Conservation (phyloP, 1,140 invertebrate species). For the Tetragnatha versicolor region DNA sequence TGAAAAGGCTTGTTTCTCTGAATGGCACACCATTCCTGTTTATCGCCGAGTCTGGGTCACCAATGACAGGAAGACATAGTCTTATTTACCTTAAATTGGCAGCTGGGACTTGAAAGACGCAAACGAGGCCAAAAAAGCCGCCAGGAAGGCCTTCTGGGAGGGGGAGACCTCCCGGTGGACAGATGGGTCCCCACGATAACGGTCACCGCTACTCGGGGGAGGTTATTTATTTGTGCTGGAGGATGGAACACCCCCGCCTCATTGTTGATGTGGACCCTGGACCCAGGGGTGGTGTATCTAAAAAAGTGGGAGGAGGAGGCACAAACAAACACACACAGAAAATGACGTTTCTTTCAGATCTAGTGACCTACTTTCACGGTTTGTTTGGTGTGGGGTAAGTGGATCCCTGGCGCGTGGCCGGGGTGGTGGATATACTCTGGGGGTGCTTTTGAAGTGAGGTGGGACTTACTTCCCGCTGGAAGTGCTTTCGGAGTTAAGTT, state of each 20-base stretch:
- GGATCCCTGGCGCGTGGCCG: slow-evolving; percentile 13
- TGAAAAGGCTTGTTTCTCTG: no score
- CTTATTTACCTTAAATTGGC: slow-evolving; percentile 41
- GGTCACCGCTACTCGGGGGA: slow-evolving; percentile 38
- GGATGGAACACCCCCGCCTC: slow-evolving; percentile 45
- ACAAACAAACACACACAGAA: slow-evolving; percentile 1
- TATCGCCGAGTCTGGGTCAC: slow-evolving; percentile 32
- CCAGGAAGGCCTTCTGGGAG: background rate
- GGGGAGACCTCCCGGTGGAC: background rate
- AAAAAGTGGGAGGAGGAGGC: background rate
- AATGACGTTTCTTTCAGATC: slow-evolving; percentile 23
- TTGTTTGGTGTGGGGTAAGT: slow-evolving; percentile 17
- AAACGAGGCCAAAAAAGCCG: background rate
- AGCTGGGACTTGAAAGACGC: slow-evolving; percentile 28
- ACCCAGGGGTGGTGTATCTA: background rate
- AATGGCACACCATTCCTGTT: slow-evolving; percentile 20
- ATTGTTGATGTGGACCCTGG: slow-evolving; percentile 3
- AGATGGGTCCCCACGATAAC: slow-evolving; percentile 34
- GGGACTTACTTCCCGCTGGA: background rate
- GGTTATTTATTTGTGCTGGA: slow-evolving; percentile 27
- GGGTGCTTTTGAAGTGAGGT: background rate
- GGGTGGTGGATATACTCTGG: background rate
- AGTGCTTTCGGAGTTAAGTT: background rate
- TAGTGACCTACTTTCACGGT: slow-evolving; percentile 43
- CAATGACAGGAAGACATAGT: slow-evolving; percentile 13